Conservation (phyloP, 2,113 vertebrate genomes). For the Lepus europaeus region DNA sequence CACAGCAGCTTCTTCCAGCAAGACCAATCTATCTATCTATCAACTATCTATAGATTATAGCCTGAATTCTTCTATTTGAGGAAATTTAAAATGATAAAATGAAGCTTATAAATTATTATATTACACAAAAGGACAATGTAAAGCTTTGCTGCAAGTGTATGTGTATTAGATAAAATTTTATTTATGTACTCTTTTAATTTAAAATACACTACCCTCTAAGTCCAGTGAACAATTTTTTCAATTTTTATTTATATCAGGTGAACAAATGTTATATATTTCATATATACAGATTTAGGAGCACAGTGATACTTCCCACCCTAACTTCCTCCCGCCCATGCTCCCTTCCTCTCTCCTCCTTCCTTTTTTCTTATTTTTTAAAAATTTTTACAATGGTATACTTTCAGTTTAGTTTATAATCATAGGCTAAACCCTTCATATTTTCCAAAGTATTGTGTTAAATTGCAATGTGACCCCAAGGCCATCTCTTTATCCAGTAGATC, state of each 20-base stretch:
- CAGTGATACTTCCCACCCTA: too few species aligned
- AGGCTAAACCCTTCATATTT: background rate
- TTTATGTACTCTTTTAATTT: conserved; percentile 31
- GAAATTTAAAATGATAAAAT: conserved; percentile 63
- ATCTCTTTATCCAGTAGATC: conserved; percentile 73
- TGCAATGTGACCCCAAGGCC: conserved; percentile 58
- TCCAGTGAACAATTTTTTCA: conserved; percentile 75
- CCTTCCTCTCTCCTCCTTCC: too few species aligned
- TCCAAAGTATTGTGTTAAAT: conserved; percentile 69
- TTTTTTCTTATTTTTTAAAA: too few species aligned
- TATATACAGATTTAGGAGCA: too few species aligned
- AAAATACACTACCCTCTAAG: conserved; percentile 63
- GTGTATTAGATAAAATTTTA: conserved; percentile 8
- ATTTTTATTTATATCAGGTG: too few species aligned
- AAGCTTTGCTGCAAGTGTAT: background rate
- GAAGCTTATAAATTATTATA: conserved; percentile 12
- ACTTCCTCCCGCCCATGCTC: too few species aligned
- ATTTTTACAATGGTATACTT: too few species aligned
- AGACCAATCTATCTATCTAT: background rate
- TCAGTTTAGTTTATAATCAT: too few species aligned
- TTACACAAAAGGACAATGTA: conserved; percentile 6
- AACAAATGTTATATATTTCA: too few species aligned
- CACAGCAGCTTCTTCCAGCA: background rate
- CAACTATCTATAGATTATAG: background rate
- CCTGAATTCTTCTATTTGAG: conserved; percentile 12